Conservation (phyloP, 2,888 invertebrate species). For the Mesorhabditis belari region DNA sequence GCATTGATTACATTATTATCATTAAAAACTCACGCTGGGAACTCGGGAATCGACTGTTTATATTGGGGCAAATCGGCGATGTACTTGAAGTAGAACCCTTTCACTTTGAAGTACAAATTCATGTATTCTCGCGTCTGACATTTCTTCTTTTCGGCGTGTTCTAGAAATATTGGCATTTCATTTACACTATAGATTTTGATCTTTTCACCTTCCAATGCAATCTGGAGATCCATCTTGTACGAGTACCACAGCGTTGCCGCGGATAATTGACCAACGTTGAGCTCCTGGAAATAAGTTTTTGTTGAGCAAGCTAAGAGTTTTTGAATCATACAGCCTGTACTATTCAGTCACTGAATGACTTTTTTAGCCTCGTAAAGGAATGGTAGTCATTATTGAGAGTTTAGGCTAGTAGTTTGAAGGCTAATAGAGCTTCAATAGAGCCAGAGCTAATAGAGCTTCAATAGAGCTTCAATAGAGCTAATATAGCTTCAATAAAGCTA, state of each 20-base stretch:
- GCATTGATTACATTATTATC: no score
- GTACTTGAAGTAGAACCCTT: constrained; percentile 96
- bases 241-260: constrained; percentile 95
- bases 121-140: constrained; percentile 98
- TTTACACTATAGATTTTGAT: not conserved
- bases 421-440: no score
- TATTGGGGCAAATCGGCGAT: constrained; percentile 94
- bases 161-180: constrained; percentile 55
- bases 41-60: constrained; percentile 92
- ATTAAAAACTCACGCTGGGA: constrained; percentile 67
- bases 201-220: constrained; percentile 72
- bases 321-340: no score
- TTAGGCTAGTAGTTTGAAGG: no score
- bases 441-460: no score
- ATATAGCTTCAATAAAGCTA: no score
- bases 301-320: no score
- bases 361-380: no score
- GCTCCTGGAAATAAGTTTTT: constrained; percentile 67
- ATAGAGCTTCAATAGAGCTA: no score
- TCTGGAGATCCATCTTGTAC: constrained; percentile 84
- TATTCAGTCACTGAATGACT: no score
- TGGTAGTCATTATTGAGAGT: no score
- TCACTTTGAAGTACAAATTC: constrained; percentile 94
- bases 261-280: constrained; percentile 94
- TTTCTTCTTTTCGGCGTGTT: constrained; percentile 87